Conservation (phyloP, 2,797 vertebrate species). For the Prionace glauca region DNA sequence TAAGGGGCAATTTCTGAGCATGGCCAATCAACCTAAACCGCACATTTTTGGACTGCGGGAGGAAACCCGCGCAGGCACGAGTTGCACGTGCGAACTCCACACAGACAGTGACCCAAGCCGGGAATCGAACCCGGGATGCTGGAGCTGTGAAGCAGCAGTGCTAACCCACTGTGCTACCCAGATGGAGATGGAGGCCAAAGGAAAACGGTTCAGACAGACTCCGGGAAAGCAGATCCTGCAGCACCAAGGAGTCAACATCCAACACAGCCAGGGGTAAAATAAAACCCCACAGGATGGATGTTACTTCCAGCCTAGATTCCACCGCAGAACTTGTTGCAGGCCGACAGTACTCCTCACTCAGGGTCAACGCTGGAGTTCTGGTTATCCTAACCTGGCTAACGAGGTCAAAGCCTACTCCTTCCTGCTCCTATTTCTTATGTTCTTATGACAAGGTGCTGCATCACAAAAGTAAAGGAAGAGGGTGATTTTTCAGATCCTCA, state of each 20-base stretch:
- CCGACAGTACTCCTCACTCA: not conserved
- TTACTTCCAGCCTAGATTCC: not conserved
- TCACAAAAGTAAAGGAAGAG: not conserved
- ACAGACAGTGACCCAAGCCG: no score
- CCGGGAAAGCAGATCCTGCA: not conserved
- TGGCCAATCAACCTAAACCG: no score
- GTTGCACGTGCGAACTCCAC: no score
- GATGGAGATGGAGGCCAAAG: not conserved
- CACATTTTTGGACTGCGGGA: no score
- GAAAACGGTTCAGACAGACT: not conserved
- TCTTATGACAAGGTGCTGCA: not conserved
- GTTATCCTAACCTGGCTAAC: not conserved
- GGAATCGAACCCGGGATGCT: no score
- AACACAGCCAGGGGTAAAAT: not conserved
- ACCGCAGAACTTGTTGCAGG: not conserved
- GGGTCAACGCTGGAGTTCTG: not conserved
- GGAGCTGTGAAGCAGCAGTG: no score
- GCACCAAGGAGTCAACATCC: not conserved
- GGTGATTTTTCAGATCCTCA: not conserved
- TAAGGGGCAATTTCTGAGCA: no score
- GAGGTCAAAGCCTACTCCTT: conserved; percentile 10
- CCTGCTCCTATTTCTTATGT: no score
- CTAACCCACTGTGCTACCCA: no score
- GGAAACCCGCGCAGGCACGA: no score
- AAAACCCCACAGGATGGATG: not conserved